Evolutionary conservation across 2,888 invertebrate species (phyloP).

Genomic region (Ophion ventricosus): DNA sequence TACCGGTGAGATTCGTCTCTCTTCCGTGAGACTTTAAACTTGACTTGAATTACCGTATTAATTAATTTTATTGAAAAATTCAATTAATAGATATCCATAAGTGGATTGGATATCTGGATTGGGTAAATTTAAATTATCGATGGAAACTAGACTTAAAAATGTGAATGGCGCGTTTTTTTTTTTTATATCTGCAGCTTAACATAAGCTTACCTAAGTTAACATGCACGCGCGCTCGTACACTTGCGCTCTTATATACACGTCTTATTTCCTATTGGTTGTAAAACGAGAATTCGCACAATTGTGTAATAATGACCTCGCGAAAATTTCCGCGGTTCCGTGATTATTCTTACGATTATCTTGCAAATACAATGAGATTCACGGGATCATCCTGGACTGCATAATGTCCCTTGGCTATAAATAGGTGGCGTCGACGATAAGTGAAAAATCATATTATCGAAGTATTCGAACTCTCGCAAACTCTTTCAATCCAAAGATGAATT

Average conservation of each 20-base stretch:
- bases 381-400: constrained; percentile 38
- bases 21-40: background rate
- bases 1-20: constrained; percentile 84
- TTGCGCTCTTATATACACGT: background rate
- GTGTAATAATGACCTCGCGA: constrained; percentile 58
- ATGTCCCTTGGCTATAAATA: constrained; percentile 29
- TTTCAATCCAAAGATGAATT: background rate
- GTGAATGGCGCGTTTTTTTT: background rate
- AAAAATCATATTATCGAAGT: background rate
- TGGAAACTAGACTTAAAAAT: background rate
- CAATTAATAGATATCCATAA: background rate
- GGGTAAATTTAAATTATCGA: background rate
- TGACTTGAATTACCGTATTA: background rate
- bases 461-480: background rate
- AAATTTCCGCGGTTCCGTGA: constrained; percentile 34
- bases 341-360: constrained; percentile 53
- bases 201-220: background rate
- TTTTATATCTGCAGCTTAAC: background rate
- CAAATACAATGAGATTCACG: constrained; percentile 34
- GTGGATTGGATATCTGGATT: background rate
- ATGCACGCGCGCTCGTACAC: background rate
- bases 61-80: background rate
- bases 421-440: background rate
- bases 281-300: constrained; percentile 37
- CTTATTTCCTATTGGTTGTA: constrained; percentile 47